Percentiles rank a stretch among this genome's conserved stretches.
phyloP scores from a whole-genome alignment of 2,888 invertebrate genomes.

The Entomobrya proxima region DNA sequence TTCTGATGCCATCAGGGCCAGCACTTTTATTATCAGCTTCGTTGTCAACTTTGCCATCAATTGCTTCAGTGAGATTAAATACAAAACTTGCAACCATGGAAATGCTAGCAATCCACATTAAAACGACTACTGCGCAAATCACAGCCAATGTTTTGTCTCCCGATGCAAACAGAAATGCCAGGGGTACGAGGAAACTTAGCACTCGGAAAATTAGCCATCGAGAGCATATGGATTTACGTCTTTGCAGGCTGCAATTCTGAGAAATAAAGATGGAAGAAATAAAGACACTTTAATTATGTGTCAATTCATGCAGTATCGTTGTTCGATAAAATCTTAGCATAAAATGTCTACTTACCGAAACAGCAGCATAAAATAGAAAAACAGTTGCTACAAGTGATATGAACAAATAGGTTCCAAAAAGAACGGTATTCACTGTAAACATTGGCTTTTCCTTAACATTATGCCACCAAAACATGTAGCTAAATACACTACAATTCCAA shows the following conservation, averaged over 20 bases:
- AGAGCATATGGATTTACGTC: not conserved
- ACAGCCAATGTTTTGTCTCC: not conserved
- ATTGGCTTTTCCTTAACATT: not conserved
- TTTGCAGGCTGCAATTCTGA: not conserved
- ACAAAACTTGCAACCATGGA: not conserved
- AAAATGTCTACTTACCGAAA: not conserved
- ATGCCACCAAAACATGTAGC: not conserved
- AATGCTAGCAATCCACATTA: not conserved
- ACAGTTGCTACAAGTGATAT: not conserved
- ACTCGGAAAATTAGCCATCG: not conserved
- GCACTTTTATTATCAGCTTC: no score
- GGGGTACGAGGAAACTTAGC: not conserved
- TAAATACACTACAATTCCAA: not conserved
- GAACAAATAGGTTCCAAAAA: not conserved
- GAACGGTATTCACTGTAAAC: not conserved
- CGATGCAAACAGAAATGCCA: not conserved
- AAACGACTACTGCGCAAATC: not conserved
- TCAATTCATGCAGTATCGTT: not conserved
- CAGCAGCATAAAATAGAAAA: not conserved
- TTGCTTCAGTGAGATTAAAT: not conserved
- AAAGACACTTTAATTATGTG: not conserved
- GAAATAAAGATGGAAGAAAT: not conserved
- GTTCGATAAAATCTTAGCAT: not conserved
- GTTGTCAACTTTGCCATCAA: no score
- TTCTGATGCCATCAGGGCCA: no score